Evolutionary conservation across 2,113 vertebrate species (phyloP).

Genomic region (Australoheros scitulus): DNA sequence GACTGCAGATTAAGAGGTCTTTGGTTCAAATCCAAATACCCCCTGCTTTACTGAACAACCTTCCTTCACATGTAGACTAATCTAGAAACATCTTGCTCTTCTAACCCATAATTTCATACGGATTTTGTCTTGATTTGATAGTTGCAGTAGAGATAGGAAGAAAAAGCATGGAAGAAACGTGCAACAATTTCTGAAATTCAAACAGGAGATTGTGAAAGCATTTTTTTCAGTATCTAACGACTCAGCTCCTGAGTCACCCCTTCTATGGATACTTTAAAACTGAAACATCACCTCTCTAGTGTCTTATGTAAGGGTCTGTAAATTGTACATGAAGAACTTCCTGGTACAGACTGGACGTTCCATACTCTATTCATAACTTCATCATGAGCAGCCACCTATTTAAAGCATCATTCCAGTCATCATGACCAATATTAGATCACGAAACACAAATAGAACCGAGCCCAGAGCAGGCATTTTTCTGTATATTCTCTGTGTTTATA

Average conservation of each 20-base stretch:
- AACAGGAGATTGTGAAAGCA: too few species aligned
- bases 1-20: neutral
- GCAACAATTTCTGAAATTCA: too few species aligned
- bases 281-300: neutral
- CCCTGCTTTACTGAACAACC: neutral
- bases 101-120: too few species aligned
- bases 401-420: conserved; percentile 21
- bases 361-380: conserved; percentile 37
- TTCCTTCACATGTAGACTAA: too few species aligned
- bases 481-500: neutral
- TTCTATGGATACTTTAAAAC: neutral
- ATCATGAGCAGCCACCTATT: conserved; percentile 29
- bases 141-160: too few species aligned
- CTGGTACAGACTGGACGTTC: conserved; percentile 1
- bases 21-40: fast-evolving
- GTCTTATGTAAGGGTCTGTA: neutral
- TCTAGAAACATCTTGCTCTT: too few species aligned
- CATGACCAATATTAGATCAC: conserved; percentile 27
- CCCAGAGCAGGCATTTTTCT: neutral
- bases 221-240: too few species aligned
- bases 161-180: too few species aligned
- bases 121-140: too few species aligned
- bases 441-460: conserved; percentile 30
- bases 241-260: too few species aligned
- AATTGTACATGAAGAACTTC: neutral